Base-by-base conservation (phyloP, 1,140 invertebrate genomes). In the Acromyrmex charruanus region DNA sequence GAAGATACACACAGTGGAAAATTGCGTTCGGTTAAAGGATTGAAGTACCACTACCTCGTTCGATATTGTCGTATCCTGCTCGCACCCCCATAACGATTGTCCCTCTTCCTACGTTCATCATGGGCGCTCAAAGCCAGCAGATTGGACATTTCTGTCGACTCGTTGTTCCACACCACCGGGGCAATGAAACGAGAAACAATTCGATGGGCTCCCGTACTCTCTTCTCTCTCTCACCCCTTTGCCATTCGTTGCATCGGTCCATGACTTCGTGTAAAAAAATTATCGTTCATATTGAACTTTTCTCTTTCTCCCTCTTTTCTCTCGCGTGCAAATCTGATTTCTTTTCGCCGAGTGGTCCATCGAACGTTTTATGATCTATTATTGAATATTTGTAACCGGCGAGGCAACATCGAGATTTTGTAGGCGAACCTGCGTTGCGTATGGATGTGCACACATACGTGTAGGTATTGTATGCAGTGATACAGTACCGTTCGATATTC, bases 131-230 rank as follows among this genome's bases (percentile, higher is more conserved):
- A 90, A 90, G 88, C 85, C 85, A 59, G 72, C 85, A 77, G 88
- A 77, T 82, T 89, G 88, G 53, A 90, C 89, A 85, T 90, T 90
- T 84, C 89, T 84, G 89, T 89, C 53, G 80, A 74, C 77, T 74
- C 35, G 77, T 77, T 82, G 77, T 85, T 87, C 71, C 88, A 87
- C 85, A 77, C 79, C 88, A 75, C 61, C 77, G 68, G 77, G 63
- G 58, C 89, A 89, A 84, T 87, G 88, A 89, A 90, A 90, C 89
- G 88, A 86, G 88, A 90, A 89, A 89, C 89, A 90, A 90, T 90
- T 90, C 88, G 88, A 87, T 87, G 59, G 51, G 84, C 18, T 65
- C 28, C 61, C 53, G 61, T 18, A 6, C 28, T 39, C 44, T 25
- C 9, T 21, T 55, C 18, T 44, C 65, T 49, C 66, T 49, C 14